Evolutionary conservation across 2,888 invertebrate species (phyloP).

Genomic region (Choristoneura rosaceana): DNA sequence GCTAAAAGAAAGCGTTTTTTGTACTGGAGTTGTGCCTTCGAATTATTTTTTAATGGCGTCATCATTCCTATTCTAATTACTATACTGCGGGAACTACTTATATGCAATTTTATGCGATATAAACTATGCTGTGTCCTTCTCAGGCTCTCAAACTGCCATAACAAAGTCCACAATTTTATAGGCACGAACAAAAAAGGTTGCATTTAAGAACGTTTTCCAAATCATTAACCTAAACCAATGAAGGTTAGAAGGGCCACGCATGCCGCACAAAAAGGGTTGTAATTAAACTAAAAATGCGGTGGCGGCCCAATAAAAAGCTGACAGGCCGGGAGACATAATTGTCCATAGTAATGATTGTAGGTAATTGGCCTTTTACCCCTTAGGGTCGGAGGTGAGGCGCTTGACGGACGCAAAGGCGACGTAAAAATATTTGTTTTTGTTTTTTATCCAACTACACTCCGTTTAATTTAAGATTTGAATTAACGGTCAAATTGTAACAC

Average conservation of each 20-base stretch:
- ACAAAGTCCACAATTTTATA: neutral
- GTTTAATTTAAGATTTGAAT: no score
- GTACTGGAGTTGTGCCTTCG: no score
- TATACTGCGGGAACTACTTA: no score
- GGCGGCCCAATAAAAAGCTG: constrained; percentile 35
- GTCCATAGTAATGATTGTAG: constrained; percentile 35
- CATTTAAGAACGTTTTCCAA: constrained; percentile 30
- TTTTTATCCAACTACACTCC: no score
- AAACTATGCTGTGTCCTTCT: no score
- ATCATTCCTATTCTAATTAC: no score
- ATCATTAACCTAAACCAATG: constrained; percentile 31
- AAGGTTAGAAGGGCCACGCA: constrained; percentile 13
- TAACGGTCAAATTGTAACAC: no score
- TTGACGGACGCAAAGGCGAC: neutral
- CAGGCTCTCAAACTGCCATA: neutral
- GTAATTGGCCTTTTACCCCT: constrained; percentile 29
- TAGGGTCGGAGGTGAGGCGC: constrained; percentile 18
- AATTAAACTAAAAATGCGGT: constrained; percentile 43
- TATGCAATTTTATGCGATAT: no score
- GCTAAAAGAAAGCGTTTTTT: no score
- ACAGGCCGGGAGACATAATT: constrained; percentile 25
- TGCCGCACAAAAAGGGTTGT: constrained; percentile 33
- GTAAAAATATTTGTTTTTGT: neutral
- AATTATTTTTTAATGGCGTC: no score
- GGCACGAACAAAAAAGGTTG: constrained; percentile 19